Evolutionary conservation across 2,888 invertebrate species (phyloP).

Genomic region (Mechanitis mazaeus): DNA sequence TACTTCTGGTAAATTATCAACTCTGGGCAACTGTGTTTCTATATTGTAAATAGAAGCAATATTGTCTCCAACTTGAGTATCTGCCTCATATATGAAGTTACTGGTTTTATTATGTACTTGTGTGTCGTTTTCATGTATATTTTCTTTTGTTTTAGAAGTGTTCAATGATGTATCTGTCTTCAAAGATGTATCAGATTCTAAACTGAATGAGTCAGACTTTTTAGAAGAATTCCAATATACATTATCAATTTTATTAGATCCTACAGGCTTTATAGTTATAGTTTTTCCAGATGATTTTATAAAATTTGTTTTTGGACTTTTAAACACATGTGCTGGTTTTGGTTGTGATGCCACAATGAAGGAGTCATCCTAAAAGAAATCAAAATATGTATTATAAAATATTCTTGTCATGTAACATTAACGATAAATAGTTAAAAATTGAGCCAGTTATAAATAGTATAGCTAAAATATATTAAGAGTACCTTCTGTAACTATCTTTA

Average conservation of each 20-base stretch:
- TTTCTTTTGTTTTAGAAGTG: conserved; percentile 23
- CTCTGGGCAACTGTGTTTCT: conserved; percentile 34
- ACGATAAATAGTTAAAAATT: too few species aligned
- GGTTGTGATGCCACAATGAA: conserved; percentile 52
- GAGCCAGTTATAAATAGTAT: too few species aligned
- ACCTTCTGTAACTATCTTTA: too few species aligned
- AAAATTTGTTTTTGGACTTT: conserved; percentile 45
- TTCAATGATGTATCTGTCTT: conserved; percentile 36
- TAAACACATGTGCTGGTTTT: conserved; percentile 37
- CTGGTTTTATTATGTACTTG: conserved; percentile 41
- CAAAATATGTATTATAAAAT: too few species aligned
- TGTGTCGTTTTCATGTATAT: conserved; percentile 48
- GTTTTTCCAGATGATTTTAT: conserved; percentile 50
- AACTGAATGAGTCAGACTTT: conserved; percentile 49
- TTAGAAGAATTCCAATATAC: conserved; percentile 55
- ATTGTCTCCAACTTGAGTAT: conserved; percentile 20
- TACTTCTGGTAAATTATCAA: conserved; percentile 43
- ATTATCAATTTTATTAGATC: conserved; percentile 50
- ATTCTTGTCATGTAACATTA: too few species aligned
- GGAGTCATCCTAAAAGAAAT: conserved; percentile 57
- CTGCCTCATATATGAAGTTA: conserved; percentile 44
- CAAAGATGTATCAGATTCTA: conserved; percentile 41
- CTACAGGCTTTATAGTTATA: conserved; percentile 48
- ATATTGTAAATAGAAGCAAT: conserved; percentile 44
- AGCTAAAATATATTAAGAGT: too few species aligned